Percentiles rank a stretch among this genome's conserved stretches.
phyloP scores from a whole-genome alignment of 2,113 vertebrate genomes.

The sheep (Ovis aries) region ARS-UI_Ramb_v3.0 NC_056080.1:18433001-18433500 shows the following conservation, averaged over 20 bases:
- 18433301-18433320: background rate
- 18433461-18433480: background rate
- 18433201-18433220: background rate
- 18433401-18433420: background rate
- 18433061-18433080: background rate
- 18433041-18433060: background rate
- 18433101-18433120: background rate
- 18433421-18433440: conserved; percentile 4
- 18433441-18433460: background rate
- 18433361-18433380: conserved; percentile 13
- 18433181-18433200: background rate
- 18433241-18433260: background rate
- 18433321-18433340: conserved; percentile 4
- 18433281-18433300: background rate
- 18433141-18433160: background rate
- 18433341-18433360: background rate
- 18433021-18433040: background rate
- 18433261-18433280: background rate
- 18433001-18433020: background rate
- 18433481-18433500: conserved; percentile 23
- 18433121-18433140: conserved; percentile 6
- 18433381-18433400: background rate
- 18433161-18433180: background rate
- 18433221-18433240: background rate
- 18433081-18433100: conserved; percentile 25